Evolutionary conservation across 2,888 invertebrate species (phyloP).

Genomic region (Heteropelma amictum): DNA sequence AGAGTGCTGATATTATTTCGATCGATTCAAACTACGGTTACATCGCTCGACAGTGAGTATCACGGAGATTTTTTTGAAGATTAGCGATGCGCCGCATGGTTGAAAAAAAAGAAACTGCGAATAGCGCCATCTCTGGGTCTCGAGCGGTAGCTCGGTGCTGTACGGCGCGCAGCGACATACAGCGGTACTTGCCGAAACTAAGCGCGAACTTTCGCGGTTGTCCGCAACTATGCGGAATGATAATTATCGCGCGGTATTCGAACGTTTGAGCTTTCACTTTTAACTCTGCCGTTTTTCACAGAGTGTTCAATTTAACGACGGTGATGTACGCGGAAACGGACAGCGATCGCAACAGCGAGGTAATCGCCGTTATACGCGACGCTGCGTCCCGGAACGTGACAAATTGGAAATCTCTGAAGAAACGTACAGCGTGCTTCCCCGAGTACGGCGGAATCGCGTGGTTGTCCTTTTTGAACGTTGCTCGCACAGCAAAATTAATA

Average conservation of each 20-base stretch:
- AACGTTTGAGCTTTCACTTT: slow-evolving; percentile 2
- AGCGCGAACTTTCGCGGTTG: too few species aligned
- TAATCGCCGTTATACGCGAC: slow-evolving; percentile 80
- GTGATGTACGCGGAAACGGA: slow-evolving; percentile 82
- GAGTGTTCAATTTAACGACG: slow-evolving; percentile 80
- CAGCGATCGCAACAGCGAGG: slow-evolving; percentile 78
- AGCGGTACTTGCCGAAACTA: too few species aligned
- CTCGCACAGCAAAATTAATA: slow-evolving; percentile 79
- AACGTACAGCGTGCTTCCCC: slow-evolving; percentile 83
- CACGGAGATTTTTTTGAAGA: not conserved
- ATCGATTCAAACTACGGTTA: slow-evolving; percentile 83
- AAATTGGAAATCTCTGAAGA: slow-evolving; percentile 80
- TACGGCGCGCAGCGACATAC: too few species aligned
- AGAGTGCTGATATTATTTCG: slow-evolving; percentile 81
- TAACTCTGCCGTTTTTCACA: slow-evolving; percentile 69
- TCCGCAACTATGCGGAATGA: too few species aligned
- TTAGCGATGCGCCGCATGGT: too few species aligned
- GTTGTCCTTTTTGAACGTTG: slow-evolving; percentile 81
- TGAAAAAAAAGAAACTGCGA: too few species aligned
- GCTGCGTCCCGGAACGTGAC: slow-evolving; percentile 74
- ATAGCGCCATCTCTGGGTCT: too few species aligned
- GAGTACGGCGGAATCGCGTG: slow-evolving; percentile 84
- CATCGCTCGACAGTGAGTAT: slow-evolving; percentile 81
- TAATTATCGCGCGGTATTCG: too few species aligned
- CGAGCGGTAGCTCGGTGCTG: too few species aligned